A percentile compares a stretch with the other conserved stretches of the same genome.
Evolutionary conservation across 2,888 invertebrate species (phyloP).

Genomic region (Dyspetes luteomarginatus): DNA sequence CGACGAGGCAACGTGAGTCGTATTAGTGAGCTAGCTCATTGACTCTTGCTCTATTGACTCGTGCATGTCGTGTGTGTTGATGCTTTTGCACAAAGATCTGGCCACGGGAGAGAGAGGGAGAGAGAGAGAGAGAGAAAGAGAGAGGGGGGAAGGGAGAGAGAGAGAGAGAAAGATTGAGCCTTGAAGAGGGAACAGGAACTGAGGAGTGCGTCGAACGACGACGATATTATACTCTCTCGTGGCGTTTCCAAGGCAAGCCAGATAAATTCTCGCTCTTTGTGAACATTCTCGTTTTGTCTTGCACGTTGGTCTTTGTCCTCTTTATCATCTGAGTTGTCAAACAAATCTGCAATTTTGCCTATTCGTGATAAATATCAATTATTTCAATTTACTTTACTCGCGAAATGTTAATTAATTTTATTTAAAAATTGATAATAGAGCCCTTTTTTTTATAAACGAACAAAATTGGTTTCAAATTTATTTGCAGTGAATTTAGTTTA

Average conservation of each 20-base stretch:
- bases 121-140: slow-evolving; percentile 72
- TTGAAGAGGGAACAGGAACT: slow-evolving; percentile 78
- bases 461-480: too few relatives aligned
- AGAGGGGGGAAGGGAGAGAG: slow-evolving; percentile 73
- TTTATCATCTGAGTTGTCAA: slow-evolving; percentile 8
- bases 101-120: slow-evolving; percentile 13
- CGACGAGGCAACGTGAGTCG: slow-evolving; percentile 33
- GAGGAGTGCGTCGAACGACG: slow-evolving; percentile 65
- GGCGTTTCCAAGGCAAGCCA: slow-evolving; percentile 73
- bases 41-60: slow-evolving; percentile 72
- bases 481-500: too few relatives aligned
- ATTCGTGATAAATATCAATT: neutral
- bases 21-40: slow-evolving; percentile 68
- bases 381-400: neutral
- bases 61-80: slow-evolving; percentile 53
- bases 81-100: slow-evolving; percentile 18
- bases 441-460: too few relatives aligned
- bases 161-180: slow-evolving; percentile 65
- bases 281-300: slow-evolving; percentile 27
- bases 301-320: slow-evolving; percentile 54
- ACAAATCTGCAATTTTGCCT: slow-evolving; percentile 15
- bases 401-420: too few relatives aligned
- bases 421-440: too few relatives aligned
- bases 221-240: slow-evolving; percentile 33
- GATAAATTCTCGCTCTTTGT: slow-evolving; percentile 67